phyloP scores from a whole-genome alignment of 2,888 invertebrate genomes.

The Loripinus fragilis region DNA sequence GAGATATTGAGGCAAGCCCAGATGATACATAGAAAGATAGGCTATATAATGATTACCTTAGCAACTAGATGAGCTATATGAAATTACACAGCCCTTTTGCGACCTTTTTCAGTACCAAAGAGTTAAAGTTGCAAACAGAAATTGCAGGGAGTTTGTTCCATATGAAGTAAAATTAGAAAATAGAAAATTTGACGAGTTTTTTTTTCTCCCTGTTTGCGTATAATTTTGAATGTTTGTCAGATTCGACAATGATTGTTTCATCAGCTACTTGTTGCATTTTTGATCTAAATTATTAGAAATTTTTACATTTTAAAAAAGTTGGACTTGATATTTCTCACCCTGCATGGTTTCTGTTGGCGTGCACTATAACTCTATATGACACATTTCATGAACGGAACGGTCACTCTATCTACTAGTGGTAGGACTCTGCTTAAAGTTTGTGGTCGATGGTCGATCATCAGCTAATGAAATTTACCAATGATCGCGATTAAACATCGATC shows the following conservation, averaged over 20 bases:
- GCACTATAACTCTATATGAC: conserved; percentile 41
- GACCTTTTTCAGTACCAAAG: neutral
- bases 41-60: neutral
- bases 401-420: neutral
- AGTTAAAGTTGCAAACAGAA: too few relatives aligned
- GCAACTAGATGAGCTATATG: neutral
- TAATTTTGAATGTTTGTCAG: neutral
- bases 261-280: neutral
- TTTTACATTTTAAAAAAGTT: conserved; percentile 18
- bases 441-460: too few relatives aligned
- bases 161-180: conserved; percentile 28
- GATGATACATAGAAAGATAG: conserved; percentile 15
- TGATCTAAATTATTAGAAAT: neutral
- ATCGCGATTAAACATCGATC: too few relatives aligned
- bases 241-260: too few relatives aligned
- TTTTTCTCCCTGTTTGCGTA: neutral
- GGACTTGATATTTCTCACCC: conserved; percentile 62
- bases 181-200: neutral
- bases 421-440: too few relatives aligned
- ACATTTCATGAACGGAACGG: neutral
- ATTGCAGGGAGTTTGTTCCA: neutral
- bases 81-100: conserved; percentile 2
- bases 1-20: conserved; percentile 56
- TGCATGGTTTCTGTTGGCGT: conserved; percentile 67
- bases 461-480: neutral